Conservation (phyloP, 2,113 vertebrate genomes). For the Acrocephalus arundinaceus region DNA sequence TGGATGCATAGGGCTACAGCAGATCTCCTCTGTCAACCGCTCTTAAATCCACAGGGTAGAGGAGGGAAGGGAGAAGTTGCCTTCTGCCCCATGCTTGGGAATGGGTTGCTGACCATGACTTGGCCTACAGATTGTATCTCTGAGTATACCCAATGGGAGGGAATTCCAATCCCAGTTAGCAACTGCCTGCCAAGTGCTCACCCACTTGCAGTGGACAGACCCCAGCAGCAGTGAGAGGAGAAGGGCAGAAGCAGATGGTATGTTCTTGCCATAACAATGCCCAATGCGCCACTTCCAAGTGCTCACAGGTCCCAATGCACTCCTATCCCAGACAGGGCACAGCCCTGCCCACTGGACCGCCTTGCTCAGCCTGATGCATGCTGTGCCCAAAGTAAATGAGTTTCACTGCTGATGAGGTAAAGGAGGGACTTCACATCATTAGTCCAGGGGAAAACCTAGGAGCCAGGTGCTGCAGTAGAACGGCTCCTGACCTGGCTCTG, state of each 20-base stretch:
- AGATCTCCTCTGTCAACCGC: background rate
- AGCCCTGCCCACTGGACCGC: background rate
- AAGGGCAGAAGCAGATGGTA: background rate
- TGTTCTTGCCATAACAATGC: background rate
- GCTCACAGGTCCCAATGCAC: fast-evolving
- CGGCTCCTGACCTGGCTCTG: background rate
- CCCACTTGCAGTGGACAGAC: background rate
- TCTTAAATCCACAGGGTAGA: fast-evolving
- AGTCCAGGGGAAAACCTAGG: background rate
- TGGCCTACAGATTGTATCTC: background rate
- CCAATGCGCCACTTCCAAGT: fast-evolving
- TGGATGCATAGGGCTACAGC: fast-evolving
- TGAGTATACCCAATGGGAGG: background rate
- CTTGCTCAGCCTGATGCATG: background rate
- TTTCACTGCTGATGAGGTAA: background rate
- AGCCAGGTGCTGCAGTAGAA: background rate
- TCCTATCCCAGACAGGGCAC: fast-evolving
- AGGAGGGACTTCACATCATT: background rate
- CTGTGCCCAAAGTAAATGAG: background rate
- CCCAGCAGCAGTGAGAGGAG: background rate
- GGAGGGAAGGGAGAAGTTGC: background rate
- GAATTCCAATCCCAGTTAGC: background rate
- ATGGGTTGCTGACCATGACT: background rate
- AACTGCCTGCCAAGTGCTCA: background rate
- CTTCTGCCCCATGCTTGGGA: background rate